Evolutionary conservation across 2,888 invertebrate species (phyloP), one percentile per base, ranked within the genome.

Genomic region (Gasteruption jaculator): DNA sequence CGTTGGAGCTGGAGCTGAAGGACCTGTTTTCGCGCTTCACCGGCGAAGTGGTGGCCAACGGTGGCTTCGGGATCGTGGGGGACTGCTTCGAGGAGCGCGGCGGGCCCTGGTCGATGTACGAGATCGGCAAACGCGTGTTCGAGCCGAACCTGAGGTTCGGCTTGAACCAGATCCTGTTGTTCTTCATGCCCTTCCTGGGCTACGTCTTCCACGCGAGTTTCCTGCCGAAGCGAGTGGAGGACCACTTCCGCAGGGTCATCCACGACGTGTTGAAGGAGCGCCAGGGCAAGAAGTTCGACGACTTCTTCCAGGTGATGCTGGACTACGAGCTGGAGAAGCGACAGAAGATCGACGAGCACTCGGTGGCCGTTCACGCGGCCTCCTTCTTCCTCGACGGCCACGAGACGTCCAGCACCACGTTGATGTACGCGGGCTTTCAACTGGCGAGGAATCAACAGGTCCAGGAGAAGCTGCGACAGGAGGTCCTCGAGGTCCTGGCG

Each of bases 311-410:
- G 40, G 50, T 74, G 22, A 51, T 76, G 40, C 61, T 76, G 3
- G 71, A 62, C 2, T 19, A 49, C 3, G 46, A 47, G 2, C 45
- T 58, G 49, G 8, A 54, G 48, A 35, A 45, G 42, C 48, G 38
- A 6, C 46, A 54, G 8, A 37, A 44, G 8, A 60, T 68, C 27
- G 67, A 72, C 32, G 61, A 62, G 3, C 55, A 66, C 1, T 3
- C 45, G 1, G 58, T 76, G 46, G 53, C 67, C 0, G 63, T 76
- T 0, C 74, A 76, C 43, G 66, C 73, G 1, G 56, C 75, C 1
- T 70, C 76, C 2, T 76, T 78, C 51, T 76, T 75, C 49, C 46
- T 73, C 2, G 78, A 76, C 16, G 77, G 77, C 2, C 75, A 72
- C 49, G 77, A 77, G 53, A 77, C 77, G 1, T 74, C 76, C 0